Conservation (phyloP, 37 sponge, comb jelly and placozoan genomes). For the Theonella swinhoei region DNA sequence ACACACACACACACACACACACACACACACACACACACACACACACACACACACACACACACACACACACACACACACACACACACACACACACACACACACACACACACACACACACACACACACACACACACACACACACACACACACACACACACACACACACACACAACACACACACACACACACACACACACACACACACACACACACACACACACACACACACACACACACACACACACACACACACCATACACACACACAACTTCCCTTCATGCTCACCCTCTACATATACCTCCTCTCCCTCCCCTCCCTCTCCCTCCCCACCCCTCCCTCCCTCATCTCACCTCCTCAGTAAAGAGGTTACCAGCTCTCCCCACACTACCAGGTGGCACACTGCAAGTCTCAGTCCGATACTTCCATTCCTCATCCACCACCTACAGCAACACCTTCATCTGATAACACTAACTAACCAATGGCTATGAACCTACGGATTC, state of each 20-base stretch:
- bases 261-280: not conserved
- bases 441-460: not conserved
- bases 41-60: too few relatives aligned
- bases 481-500: too few relatives aligned
- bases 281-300: not conserved
- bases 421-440: constrained; percentile 32
- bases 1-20: too few relatives aligned
- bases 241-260: too few relatives aligned
- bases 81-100: too few relatives aligned
- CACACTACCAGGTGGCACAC: constrained; percentile 43
- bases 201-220: constrained; percentile 47
- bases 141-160: constrained; percentile 14
- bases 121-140: constrained; percentile 26
- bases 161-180: too few relatives aligned
- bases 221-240: constrained; percentile 43
- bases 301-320: not conserved
- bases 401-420: constrained; percentile 47
- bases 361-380: constrained; percentile 29
- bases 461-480: too few relatives aligned
- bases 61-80: too few relatives aligned
- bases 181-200: constrained; percentile 46
- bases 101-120: constrained; percentile 22
- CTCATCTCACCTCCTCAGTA: constrained; percentile 53
- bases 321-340: not conserved
- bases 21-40: too few relatives aligned